phyloP scores from a whole-genome alignment of 2,797 vertebrate species.

The Orientallactaga sibirica region DNA sequence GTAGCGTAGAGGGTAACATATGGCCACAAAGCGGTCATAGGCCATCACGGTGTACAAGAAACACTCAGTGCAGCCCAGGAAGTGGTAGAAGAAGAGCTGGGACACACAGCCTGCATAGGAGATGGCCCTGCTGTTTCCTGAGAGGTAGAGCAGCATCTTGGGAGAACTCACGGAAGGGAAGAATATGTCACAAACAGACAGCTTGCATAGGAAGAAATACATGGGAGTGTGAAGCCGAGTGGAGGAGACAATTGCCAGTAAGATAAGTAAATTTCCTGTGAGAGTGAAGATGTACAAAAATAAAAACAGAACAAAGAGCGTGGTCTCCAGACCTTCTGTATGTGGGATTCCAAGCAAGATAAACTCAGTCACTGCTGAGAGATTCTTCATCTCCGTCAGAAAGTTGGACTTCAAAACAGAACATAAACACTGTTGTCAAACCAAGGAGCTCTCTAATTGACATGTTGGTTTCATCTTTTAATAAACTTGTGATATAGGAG shows the following conservation, averaged over 20 bases:
- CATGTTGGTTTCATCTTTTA: background rate
- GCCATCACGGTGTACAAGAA: conserved; percentile 82
- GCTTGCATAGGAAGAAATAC: conserved; percentile 54
- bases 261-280: conserved; percentile 14
- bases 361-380: conserved; percentile 20
- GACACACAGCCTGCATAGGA: conserved; percentile 59
- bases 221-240: background rate
- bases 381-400: conserved; percentile 39
- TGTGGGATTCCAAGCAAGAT: conserved; percentile 40
- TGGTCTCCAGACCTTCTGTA: background rate
- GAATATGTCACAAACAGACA: conserved; percentile 72
- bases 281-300: conserved; percentile 50
- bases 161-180: conserved; percentile 72
- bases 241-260: conserved; percentile 25
- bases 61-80: conserved; percentile 64
- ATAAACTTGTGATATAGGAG: background rate
- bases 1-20: conserved; percentile 78
- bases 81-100: conserved; percentile 76
- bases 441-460: background rate
- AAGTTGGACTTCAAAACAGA: background rate
- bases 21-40: conserved; percentile 80
- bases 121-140: conserved; percentile 45
- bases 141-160: conserved; percentile 72
- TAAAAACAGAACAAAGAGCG: conserved; percentile 35
- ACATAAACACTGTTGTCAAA: background rate